Evolutionary conservation across 2,888 invertebrate genomes (phyloP).

Genomic region (Ophioninae sp.): DNA sequence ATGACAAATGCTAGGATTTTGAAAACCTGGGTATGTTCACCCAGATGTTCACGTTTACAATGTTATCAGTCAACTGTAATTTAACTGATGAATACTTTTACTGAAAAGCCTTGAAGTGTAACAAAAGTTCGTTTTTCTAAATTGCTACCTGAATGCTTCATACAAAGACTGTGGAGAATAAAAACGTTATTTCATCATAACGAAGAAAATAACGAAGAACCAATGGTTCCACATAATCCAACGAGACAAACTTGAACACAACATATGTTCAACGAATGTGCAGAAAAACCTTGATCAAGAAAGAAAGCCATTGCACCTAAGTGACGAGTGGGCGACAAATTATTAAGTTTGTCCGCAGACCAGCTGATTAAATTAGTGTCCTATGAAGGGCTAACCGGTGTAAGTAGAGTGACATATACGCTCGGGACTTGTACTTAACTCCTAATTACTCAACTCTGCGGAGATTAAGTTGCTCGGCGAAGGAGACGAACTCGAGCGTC

Average conservation of each 20-base stretch:
- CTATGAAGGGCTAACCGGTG: conserved; percentile 63
- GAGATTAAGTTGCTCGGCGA: conserved; percentile 70
- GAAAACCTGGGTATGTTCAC: no score
- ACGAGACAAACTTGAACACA: neutral
- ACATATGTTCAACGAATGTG: neutral
- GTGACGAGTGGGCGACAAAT: conserved; percentile 34
- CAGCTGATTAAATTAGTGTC: conserved; percentile 71
- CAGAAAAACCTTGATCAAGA: neutral
- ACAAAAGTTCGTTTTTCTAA: no score
- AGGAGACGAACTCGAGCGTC: conserved; percentile 59
- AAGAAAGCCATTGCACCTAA: conserved; percentile 5
- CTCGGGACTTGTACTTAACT: conserved; percentile 70
- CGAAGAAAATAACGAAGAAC: neutral
- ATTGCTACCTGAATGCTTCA: no score
- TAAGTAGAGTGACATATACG: conserved; percentile 66
- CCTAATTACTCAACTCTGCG: conserved; percentile 73
- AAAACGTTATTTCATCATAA: neutral
- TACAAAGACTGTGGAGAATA: no score
- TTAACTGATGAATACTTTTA: no score
- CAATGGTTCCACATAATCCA: neutral
- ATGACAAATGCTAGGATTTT: no score
- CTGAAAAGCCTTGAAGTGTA: no score
- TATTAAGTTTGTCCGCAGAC: conserved; percentile 45
- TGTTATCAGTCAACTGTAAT: no score
- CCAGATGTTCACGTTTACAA: no score